A percentile compares a stretch with the other conserved stretches of the same genome.
These are phyloP conservation scores for Orientallactaga bullata DNA, from an alignment of 2,113 vertebrate genomes.

Conservation along the genomic window DNA sequence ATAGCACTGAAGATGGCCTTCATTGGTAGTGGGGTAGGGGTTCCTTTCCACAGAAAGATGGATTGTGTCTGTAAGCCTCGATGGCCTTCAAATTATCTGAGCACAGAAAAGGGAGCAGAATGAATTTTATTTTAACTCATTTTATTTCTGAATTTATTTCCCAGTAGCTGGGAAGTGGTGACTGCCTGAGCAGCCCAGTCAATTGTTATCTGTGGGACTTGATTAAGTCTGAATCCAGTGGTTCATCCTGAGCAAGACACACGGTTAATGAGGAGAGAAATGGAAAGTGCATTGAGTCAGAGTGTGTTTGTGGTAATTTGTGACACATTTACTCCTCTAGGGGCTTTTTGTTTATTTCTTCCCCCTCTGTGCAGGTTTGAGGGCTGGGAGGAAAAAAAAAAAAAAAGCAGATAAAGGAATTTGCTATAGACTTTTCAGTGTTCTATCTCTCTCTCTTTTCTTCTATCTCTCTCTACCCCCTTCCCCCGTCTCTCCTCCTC, in stretches of 20 bases:
- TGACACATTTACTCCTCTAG: slow-evolving; percentile 88
- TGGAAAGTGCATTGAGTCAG: slow-evolving; percentile 89
- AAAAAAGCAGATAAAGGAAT: slow-evolving; percentile 88
- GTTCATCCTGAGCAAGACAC: slow-evolving; percentile 90
- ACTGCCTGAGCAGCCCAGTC: slow-evolving; percentile 89
- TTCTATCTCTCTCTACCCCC: slow-evolving; percentile 86
- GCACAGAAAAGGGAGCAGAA: slow-evolving; percentile 85
- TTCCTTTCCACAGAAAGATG: slow-evolving; percentile 85
- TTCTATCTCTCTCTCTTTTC: slow-evolving; percentile 83
- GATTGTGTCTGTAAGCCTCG: slow-evolving; percentile 88
- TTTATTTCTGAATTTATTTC: slow-evolving; percentile 91
- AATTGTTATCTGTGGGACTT: slow-evolving; percentile 89
- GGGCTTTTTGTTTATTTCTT: slow-evolving; percentile 88
- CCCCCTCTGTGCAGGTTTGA: slow-evolving; percentile 64
- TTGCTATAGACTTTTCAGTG: slow-evolving; percentile 88
- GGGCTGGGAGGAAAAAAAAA: slow-evolving; percentile 79
- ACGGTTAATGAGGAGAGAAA: slow-evolving; percentile 92
- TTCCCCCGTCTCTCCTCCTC: no score
- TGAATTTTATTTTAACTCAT: slow-evolving; percentile 91
- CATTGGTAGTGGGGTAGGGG: slow-evolving; percentile 84
- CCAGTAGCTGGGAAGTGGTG: slow-evolving; percentile 87
- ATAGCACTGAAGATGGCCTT: slow-evolving; percentile 86
- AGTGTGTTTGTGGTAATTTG: slow-evolving; percentile 91
- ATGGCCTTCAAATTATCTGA: slow-evolving; percentile 90
- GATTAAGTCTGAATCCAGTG: slow-evolving; percentile 89